A percentile compares a stretch with the other conserved stretches of the same genome.
phyloP scores from a whole-genome alignment of 1,140 invertebrate species.

The Zaprionus kolodkinae region DNA sequence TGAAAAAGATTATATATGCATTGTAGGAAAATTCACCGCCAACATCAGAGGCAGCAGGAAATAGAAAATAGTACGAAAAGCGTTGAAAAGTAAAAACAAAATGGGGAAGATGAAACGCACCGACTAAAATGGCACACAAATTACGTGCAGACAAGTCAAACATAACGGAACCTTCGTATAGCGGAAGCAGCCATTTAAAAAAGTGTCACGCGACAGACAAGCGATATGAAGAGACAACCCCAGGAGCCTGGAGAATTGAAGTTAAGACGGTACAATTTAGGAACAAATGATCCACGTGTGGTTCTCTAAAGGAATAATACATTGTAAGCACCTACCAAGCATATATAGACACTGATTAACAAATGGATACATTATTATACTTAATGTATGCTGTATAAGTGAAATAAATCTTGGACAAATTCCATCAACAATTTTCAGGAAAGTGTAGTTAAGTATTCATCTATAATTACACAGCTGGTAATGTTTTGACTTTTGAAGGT shows the following conservation, averaged over 20 bases:
- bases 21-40: slow-evolving; percentile 78
- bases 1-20: slow-evolving; percentile 82
- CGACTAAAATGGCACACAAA: slow-evolving; percentile 59
- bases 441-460: no score
- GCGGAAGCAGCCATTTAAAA: slow-evolving; percentile 77
- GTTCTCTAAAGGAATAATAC: neutral
- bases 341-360: no score
- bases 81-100: slow-evolving; percentile 7
- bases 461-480: no score
- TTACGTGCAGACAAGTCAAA: slow-evolving; percentile 77
- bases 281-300: neutral
- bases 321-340: no score
- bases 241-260: neutral
- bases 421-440: no score
- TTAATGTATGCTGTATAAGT: no score
- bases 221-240: slow-evolving; percentile 6
- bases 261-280: neutral
- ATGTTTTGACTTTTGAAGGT: no score
- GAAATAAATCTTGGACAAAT: no score
- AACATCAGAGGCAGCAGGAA: slow-evolving; percentile 55
- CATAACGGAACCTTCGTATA: slow-evolving; percentile 68
- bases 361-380: no score
- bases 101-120: slow-evolving; percentile 30
- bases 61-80: slow-evolving; percentile 19
- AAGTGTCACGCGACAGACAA: slow-evolving; percentile 46